Evolutionary conservation across 2,113 vertebrate genomes (phyloP).

Genomic region (Petroica traversi): DNA sequence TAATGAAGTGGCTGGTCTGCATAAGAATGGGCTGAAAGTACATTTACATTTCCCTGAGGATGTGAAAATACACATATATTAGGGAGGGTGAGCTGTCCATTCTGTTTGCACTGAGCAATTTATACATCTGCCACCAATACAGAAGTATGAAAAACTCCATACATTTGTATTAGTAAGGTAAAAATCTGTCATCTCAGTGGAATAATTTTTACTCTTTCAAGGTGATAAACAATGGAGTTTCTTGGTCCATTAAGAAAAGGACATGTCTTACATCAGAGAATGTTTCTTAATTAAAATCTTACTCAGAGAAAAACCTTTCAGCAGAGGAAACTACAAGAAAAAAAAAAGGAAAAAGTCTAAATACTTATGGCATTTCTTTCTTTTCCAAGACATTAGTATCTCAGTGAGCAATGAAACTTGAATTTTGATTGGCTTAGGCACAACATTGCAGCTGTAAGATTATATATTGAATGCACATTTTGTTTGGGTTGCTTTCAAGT

Average conservation of each 20-base stretch:
- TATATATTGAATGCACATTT: not conserved
- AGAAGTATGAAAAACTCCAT: not conserved
- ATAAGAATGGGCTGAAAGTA: not conserved
- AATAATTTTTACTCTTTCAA: not conserved
- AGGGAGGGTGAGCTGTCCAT: not conserved
- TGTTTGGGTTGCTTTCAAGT: not conserved
- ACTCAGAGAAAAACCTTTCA: not conserved
- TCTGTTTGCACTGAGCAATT: not conserved
- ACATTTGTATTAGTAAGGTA: not conserved
- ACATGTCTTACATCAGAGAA: rapidly evolving
- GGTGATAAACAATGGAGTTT: not conserved
- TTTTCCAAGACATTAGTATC: not conserved
- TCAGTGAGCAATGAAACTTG: not conserved
- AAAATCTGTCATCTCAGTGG: not conserved
- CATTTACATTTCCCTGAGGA: not conserved
- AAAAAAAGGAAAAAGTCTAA: not conserved
- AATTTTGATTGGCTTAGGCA: not conserved
- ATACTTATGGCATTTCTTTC: not conserved
- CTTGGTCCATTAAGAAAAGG: not conserved
- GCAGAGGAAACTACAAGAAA: not conserved
- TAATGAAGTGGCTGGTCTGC: not conserved
- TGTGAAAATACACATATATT: not conserved
- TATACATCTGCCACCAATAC: not conserved
- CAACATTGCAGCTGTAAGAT: not conserved
- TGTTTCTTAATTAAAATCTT: not conserved